phyloP scores from a whole-genome alignment of 35 echinoderm and acorn worm genomes.

The Antedon bifida region DNA sequence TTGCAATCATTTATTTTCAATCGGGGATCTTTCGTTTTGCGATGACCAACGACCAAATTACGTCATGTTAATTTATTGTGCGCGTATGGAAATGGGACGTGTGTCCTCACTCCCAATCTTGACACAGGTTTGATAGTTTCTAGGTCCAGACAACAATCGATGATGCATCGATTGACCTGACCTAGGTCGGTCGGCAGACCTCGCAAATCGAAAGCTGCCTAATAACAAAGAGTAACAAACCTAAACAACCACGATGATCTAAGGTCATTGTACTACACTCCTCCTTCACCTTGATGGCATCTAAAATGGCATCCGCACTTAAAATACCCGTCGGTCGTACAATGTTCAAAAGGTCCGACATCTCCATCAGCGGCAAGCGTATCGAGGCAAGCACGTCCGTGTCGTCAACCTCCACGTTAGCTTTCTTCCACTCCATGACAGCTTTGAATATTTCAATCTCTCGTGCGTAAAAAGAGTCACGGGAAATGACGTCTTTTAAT shows the following conservation, averaged over 20 bases:
- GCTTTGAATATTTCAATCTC: conserved; percentile 86
- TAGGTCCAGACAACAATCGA: too few species aligned
- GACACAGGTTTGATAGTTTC: too few species aligned
- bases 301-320: conserved; percentile 64
- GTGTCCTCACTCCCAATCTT: too few species aligned
- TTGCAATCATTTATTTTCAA: too few species aligned
- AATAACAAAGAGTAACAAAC: conserved; percentile 16
- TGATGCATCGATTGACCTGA: too few species aligned
- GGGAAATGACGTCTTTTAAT: conserved; percentile 84
- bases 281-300: conserved; percentile 71
- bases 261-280: conserved; percentile 68
- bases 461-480: conserved; percentile 84
- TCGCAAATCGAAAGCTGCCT: too few species aligned
- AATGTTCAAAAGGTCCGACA: conserved; percentile 62
- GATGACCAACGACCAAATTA: too few species aligned
- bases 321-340: conserved; percentile 68
- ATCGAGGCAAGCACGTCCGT: conserved; percentile 64
- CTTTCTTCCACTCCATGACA: conserved; percentile 42
- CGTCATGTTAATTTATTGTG: too few species aligned
- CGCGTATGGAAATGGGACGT: too few species aligned
- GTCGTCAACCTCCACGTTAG: conserved; percentile 41
- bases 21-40: too few species aligned
- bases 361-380: conserved; percentile 71
- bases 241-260: conserved; percentile 62
- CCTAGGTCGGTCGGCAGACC: too few species aligned